Percentiles rank a stretch among this genome's conserved stretches.
phyloP scores from a whole-genome alignment of 2,888 invertebrate species.

The Monoplex corrugatus region DNA sequence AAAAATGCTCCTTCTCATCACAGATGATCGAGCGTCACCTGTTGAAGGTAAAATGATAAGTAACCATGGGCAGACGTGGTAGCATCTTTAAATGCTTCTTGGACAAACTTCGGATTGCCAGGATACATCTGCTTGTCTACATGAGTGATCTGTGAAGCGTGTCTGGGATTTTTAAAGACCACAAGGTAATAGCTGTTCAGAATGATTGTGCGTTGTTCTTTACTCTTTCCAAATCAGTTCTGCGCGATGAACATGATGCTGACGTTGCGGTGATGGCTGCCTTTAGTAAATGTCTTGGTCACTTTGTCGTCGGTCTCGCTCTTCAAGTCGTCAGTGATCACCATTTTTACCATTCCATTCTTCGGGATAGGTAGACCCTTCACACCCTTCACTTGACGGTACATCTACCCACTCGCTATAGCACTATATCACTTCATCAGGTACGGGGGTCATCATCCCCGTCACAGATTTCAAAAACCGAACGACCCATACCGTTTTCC shows the following conservation, averaged over 20 bases:
- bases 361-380: no score
- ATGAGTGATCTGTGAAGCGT: not conserved
- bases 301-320: no score
- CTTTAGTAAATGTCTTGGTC: no score
- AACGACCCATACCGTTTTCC: no score
- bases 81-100: not conserved
- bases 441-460: no score
- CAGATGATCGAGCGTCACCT: not conserved
- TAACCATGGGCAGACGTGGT: not conserved
- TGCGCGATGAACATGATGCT: not conserved
- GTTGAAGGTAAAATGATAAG: not conserved
- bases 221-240: not conserved
- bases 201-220: not conserved
- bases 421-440: no score
- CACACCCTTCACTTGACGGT: no score
- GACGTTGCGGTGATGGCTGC: not conserved
- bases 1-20: not conserved
- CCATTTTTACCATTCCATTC: no score
- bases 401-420: no score
- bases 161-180: not conserved
- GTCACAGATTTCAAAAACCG: no score
- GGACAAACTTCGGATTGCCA: not conserved
- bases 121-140: not conserved
- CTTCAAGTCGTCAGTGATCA: no score
- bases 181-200: not conserved